Percentiles rank a stretch among this genome's conserved stretches.
Conservation (phyloP, 2,113 vertebrate genomes). For the Erpornis zantholeuca region DNA sequence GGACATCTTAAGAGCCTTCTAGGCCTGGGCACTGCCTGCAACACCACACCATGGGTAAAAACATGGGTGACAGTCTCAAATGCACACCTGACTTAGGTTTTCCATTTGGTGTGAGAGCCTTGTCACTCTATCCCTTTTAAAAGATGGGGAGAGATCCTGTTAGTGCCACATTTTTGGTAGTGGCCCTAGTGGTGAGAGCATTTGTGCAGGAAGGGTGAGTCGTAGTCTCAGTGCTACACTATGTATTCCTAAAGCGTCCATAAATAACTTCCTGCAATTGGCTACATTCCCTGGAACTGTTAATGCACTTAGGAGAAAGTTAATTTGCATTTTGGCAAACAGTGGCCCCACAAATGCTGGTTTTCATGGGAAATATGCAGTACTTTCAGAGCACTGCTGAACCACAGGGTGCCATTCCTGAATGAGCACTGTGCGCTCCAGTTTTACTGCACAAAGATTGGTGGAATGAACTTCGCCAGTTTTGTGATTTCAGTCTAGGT, state of each 20-base stretch:
- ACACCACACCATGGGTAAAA: neutral
- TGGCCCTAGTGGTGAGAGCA: neutral
- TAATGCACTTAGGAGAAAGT: neutral
- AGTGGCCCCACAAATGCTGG: neutral
- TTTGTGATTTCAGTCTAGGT: neutral
- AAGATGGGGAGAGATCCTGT: neutral
- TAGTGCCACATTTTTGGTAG: neutral
- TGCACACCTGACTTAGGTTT: neutral
- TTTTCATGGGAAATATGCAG: neutral
- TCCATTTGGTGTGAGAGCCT: neutral
- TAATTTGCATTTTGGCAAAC: neutral
- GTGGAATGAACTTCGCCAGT: neutral
- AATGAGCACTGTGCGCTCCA: neutral
- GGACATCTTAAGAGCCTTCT: neutral
- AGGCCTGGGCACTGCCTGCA: neutral
- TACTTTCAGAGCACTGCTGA: neutral
- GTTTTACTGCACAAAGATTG: neutral
- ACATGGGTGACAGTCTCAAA: neutral
- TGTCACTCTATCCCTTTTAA: neutral
- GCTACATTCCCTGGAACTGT: neutral
- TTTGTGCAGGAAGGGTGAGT: neutral
- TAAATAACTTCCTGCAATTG: neutral
- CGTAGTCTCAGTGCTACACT: neutral
- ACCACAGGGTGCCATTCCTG: neutral
- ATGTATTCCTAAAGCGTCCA: neutral